Evolutionary conservation across 2,113 vertebrate species (phyloP).

Genomic region (Rhombomys opimus): DNA sequence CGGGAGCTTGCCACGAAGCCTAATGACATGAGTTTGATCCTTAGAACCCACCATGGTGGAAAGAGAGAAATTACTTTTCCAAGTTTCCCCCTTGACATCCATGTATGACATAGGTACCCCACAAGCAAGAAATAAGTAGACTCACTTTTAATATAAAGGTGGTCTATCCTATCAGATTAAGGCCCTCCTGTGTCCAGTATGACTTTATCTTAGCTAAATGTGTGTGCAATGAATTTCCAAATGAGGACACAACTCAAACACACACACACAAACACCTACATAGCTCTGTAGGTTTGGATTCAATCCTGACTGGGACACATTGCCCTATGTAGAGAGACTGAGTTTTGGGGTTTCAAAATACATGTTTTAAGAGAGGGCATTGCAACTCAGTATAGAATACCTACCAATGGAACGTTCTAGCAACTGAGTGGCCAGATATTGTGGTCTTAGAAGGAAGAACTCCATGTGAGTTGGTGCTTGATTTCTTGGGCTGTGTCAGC

Average conservation of each 20-base stretch:
- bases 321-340: background rate
- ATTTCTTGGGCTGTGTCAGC: background rate
- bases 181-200: background rate
- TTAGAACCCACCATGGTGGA: no score
- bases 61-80: background rate
- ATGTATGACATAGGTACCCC: background rate
- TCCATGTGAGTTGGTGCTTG: background rate
- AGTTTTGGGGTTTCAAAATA: background rate
- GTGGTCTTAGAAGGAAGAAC: background rate
- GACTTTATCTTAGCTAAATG: background rate
- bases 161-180: no score
- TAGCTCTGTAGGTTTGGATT: background rate
- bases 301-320: background rate
- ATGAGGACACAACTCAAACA: background rate
- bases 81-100: background rate
- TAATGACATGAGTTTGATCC: background rate
- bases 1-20: background rate
- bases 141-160: background rate
- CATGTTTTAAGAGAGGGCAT: background rate
- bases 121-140: background rate
- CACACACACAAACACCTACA: background rate
- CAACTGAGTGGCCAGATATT: background rate
- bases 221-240: background rate
- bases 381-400: background rate
- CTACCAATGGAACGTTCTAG: background rate